Conservation (phyloP, 2,888 invertebrate species). For the Cerceris ruficornis region DNA sequence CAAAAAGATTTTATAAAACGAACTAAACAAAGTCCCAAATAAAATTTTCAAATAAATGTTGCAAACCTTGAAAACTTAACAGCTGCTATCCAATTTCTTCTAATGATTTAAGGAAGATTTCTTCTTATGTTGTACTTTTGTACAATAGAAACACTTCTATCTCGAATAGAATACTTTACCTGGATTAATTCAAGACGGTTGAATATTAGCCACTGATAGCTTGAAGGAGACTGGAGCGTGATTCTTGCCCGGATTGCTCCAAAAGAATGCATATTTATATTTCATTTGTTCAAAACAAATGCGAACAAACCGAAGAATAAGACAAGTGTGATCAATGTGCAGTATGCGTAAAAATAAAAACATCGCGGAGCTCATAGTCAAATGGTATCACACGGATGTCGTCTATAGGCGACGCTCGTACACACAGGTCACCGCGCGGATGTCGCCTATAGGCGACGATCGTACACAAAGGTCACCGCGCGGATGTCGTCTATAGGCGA, state of each 20-base stretch:
- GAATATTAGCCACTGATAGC: constrained; percentile 75
- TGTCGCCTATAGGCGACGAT: no score
- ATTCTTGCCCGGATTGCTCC: constrained; percentile 10
- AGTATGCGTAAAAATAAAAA: constrained; percentile 31
- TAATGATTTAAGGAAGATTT: constrained; percentile 22
- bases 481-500: no score
- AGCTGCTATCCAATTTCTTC: constrained; percentile 29
- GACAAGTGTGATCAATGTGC: constrained; percentile 32
- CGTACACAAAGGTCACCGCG: no score
- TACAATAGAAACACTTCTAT: constrained; percentile 28
- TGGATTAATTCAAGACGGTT: constrained; percentile 36
- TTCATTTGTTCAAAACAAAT: constrained; percentile 27
- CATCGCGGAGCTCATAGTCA: constrained; percentile 30
- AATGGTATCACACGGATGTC: constrained; percentile 28
- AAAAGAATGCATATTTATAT: constrained; percentile 16
- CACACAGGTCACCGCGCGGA: no score
- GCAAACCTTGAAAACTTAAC: constrained; percentile 27
- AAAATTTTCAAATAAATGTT: not conserved
- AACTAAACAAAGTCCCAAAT: constrained; percentile 28
- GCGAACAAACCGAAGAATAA: constrained; percentile 29
- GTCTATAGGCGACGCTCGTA: constrained; percentile 34
- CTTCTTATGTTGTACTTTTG: constrained; percentile 26
- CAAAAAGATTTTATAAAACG: constrained; percentile 22
- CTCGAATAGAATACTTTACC: constrained; percentile 31
- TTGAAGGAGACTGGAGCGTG: constrained; percentile 37